Evolutionary conservation across 2,113 vertebrate genomes (phyloP).

Genomic region (Sarotherodon lohbergeri): DNA sequence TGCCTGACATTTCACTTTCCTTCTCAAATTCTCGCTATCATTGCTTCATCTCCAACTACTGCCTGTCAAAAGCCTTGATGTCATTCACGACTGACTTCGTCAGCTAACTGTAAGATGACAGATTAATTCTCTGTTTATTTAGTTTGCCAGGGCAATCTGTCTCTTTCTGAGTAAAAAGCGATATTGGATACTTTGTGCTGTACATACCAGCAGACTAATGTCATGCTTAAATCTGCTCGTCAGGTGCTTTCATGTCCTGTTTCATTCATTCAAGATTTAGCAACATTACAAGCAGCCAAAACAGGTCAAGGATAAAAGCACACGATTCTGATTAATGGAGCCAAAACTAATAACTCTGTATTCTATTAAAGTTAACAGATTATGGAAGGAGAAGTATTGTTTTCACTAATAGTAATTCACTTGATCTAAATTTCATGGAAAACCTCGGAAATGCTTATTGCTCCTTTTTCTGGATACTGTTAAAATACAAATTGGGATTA

Average conservation of each 20-base stretch:
- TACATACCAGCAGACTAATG: conserved; percentile 41
- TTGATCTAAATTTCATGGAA: neutral
- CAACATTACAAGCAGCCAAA: conserved; percentile 35
- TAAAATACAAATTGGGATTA: neutral
- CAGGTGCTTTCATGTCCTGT: conserved; percentile 41
- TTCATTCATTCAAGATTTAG: conserved; percentile 34
- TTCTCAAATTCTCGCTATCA: conserved; percentile 23
- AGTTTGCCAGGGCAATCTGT: conserved; percentile 41
- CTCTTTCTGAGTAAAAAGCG: conserved; percentile 27
- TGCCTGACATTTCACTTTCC: conserved; percentile 15
- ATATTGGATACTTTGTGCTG: conserved; percentile 37
- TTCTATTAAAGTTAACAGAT: neutral
- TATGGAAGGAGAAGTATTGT: neutral
- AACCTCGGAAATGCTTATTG: neutral
- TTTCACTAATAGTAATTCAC: neutral
- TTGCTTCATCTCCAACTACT: conserved; percentile 33
- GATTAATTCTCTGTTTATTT: conserved; percentile 62
- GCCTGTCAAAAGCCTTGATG: conserved; percentile 50
- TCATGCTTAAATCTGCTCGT: conserved; percentile 50
- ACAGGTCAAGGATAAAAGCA: conserved; percentile 19
- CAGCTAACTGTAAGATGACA: conserved; percentile 41
- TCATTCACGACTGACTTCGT: conserved; percentile 47
- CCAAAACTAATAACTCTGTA: neutral
- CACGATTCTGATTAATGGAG: neutral
- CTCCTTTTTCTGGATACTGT: neutral